Evolutionary conservation across 2,797 vertebrate species (phyloP).

Genomic region (Enteromius viviparus): DNA sequence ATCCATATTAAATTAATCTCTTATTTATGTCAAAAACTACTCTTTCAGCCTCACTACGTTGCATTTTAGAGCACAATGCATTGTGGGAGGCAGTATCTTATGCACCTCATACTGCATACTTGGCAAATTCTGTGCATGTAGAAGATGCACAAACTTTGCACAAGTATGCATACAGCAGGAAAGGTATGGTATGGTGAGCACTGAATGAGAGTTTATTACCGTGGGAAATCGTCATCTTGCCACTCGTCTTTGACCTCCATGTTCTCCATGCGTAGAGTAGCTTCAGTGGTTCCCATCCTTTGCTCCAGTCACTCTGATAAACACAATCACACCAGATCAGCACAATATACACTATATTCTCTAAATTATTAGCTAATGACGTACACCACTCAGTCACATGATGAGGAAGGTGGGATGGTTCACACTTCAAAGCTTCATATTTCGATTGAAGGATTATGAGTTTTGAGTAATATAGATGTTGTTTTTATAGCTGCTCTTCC

Average conservation of each 20-base stretch:
- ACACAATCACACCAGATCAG: not conserved
- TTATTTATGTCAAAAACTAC: not conserved
- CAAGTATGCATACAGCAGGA: not conserved
- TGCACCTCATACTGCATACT: not conserved
- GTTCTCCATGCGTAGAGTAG: conserved; percentile 90
- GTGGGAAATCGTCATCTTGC: conserved; percentile 93
- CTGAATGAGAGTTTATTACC: conserved; percentile 69
- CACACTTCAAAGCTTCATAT: not conserved
- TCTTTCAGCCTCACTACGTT: not conserved
- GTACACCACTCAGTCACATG: not conserved
- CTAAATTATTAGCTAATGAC: not conserved
- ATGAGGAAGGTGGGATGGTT: not conserved
- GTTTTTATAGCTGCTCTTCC: too few relatives aligned
- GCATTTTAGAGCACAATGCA: not conserved
- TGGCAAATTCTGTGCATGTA: not conserved
- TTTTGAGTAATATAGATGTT: not conserved
- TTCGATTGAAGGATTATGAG: not conserved
- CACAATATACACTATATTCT: not conserved
- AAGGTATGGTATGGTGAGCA: not conserved
- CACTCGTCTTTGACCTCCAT: conserved; percentile 92
- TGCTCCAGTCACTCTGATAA: conserved; percentile 41
- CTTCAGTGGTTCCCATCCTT: conserved; percentile 90
- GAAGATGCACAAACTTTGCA: not conserved
- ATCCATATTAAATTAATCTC: not conserved
- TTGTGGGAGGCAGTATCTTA: not conserved